Base-by-base conservation (phyloP, 2,797 vertebrate species). In the Rhyacichthys aspro region DNA sequence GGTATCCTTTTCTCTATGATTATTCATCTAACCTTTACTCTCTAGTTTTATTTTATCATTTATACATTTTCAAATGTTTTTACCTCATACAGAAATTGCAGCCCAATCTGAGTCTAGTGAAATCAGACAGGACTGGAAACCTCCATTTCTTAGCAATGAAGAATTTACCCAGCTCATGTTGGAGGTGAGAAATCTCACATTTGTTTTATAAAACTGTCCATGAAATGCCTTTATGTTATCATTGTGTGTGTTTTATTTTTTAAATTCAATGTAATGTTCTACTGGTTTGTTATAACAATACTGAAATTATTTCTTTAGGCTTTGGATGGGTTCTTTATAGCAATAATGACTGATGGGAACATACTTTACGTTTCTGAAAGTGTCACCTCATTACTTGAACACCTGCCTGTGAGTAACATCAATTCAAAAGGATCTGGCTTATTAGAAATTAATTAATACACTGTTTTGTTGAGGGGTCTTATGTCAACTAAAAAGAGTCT, bases 101-200 rank as follows among this genome's bases (percentile, higher is more conserved):
- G 96, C 97, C 72, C 96, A 98, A 82, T 97, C 97, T 16, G 96
- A 97, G 81, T 96, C 96, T 58, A 98, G 94, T 77, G 97, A 98
- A 88, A 97, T 98, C 85, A 93, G 94, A 83, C 97, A 97, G 85
- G 96, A 98, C 93, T 99, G 97, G 97, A 98, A 98, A 80, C 97
- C 97, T 1, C 93, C 95, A 80, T 99, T 98, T 91, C 96, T 99
- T 89, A 98, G 95, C 90, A 98, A 98, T 90, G 96, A 98, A 91
- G 97, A 98, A 85, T 98, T 99, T 91, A 98, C 96, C 62, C 97
- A 98, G 89, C 94, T 99, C 91, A 98, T 99, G 97, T 90, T 99
- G 89, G 97, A 99, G 95, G 97, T 98, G 70, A 67, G 88, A 39
- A 19, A 52, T 34, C 34, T 11, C 12, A 11, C 33, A 36, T 50